Conservation (phyloP, 2,888 invertebrate genomes). For the Dinocampus coccinellae region DNA sequence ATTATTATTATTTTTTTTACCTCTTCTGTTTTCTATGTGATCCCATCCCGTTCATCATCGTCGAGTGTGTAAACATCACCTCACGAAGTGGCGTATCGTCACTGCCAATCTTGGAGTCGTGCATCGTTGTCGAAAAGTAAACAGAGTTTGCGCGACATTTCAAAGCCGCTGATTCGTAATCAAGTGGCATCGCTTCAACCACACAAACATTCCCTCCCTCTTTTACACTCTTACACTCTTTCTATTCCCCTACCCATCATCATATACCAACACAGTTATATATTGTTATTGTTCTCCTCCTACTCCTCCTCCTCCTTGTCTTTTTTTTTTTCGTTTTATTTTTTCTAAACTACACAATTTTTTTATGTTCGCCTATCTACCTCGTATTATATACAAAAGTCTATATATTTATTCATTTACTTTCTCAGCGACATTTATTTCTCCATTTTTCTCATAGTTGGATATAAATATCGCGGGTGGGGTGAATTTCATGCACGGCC, state of each 20-base stretch:
- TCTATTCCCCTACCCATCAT: neutral
- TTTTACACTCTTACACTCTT: neutral
- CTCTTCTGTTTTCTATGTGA: no score
- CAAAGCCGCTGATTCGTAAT: slow-evolving; percentile 31
- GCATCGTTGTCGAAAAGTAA: slow-evolving; percentile 29
- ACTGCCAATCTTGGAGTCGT: slow-evolving; percentile 23
- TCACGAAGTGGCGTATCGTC: slow-evolving; percentile 25
- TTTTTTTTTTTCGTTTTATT: neutral
- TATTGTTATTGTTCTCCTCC: neutral
- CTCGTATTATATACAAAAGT: no score
- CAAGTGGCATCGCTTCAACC: slow-evolving; percentile 28
- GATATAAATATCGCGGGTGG: neutral
- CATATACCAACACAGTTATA: neutral
- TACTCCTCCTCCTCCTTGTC: neutral
- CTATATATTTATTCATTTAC: slow-evolving; percentile 13
- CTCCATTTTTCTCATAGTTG: no score
- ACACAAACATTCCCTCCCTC: neutral
- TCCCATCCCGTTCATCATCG: neutral
- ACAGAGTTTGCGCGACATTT: slow-evolving; percentile 19
- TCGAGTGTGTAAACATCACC: slow-evolving; percentile 27
- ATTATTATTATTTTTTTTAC: no score
- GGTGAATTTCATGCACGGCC: neutral
- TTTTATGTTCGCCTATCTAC: no score
- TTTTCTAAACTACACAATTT: no score
- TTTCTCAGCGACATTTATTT: neutral